Evolutionary conservation across 2,797 vertebrate genomes (phyloP), one percentile per base, ranked within the genome.

Genomic region (Coilia nasus): DNA sequence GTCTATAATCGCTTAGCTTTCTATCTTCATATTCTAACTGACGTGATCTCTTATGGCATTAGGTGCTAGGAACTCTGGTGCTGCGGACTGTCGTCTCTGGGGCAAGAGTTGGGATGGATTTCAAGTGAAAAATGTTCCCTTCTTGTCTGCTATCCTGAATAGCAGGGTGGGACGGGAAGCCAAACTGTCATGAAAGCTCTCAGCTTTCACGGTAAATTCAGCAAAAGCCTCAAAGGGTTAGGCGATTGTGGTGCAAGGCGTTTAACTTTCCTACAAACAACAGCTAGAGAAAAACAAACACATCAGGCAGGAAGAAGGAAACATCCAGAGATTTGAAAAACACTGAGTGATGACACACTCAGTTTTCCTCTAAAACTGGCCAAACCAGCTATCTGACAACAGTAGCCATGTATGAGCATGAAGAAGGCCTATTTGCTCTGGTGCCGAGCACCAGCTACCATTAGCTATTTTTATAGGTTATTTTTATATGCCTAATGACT

Each of bases 401-500:
- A 41, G 7, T 75, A 75, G 23, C 64, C 14, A 28, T 71, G 31
- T 71, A 71, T 28, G 28, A 71, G 12, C 15, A 75, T 28, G 28
- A 75, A 75, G 19, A 28, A 21, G 31, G 35, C 67, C 67, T 35
- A 41, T 41, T 75, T 75, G 67, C 35, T 75, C 31, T 41, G 67
- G 67, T 15, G 15, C 31, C 23, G n/a, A 35, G 31, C 67, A 35
- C 31, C 31, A 17, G 67, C 28, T 75, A 41, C 67, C 67, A 75
- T 75, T 75, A 75, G 67, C 67, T 75, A 75, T 75, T 75, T 75
- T 75, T 75, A 75, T 75, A 41, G 67, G 14, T 28, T 75, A 75
- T 75, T 75, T 71, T 75, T 75, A 41, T 75, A 21, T 12, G 46
- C 23, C 31, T 25, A 25, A 78, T 50, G 44, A 71, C 23, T 57